These are phyloP conservation scores for Pseudococcus longispinus DNA, from an alignment of 2,888 invertebrate genomes.

Conservation along the genomic window DNA sequence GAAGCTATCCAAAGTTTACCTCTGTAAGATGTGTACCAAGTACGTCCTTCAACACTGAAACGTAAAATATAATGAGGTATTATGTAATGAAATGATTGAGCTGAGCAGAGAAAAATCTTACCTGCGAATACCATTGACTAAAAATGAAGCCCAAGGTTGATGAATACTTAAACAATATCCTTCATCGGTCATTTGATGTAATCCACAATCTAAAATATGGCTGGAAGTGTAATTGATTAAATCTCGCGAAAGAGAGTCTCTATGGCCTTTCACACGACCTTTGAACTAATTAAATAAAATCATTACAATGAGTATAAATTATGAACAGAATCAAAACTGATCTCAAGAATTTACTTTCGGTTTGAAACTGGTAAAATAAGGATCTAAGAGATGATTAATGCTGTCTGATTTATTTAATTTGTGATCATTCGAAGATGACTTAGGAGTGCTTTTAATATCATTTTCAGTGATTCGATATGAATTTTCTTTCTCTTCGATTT, in stretches of 20 bases:
- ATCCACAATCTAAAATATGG: conserved; percentile 68
- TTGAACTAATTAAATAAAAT: conserved; percentile 39
- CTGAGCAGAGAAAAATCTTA: conserved; percentile 62
- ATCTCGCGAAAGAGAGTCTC: neutral
- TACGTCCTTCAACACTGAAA: conserved; percentile 86
- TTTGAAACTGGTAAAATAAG: conserved; percentile 25
- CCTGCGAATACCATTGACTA: conserved; percentile 92
- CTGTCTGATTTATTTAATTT: neutral
- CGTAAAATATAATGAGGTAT: conserved; percentile 18
- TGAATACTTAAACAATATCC: conserved; percentile 93
- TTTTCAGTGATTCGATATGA: neutral
- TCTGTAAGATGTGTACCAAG: conserved; percentile 90
- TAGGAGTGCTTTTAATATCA: neutral
- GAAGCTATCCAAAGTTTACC: conserved; percentile 96
- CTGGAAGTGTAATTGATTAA: neutral
- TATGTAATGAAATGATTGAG: neutral
- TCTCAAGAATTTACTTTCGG: neutral
- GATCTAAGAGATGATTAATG: conserved; percentile 46
- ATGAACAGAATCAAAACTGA: neutral
- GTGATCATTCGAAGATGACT: neutral
- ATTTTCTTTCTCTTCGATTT: neutral
- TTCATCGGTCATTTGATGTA: conserved; percentile 82
- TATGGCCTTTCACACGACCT: neutral
- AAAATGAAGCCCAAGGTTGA: conserved; percentile 93
- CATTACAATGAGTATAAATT: neutral